Percentiles rank a stretch among this genome's conserved stretches.
Evolutionary conservation across 2,888 invertebrate genomes (phyloP).

Genomic region (Brenthis hecate): DNA sequence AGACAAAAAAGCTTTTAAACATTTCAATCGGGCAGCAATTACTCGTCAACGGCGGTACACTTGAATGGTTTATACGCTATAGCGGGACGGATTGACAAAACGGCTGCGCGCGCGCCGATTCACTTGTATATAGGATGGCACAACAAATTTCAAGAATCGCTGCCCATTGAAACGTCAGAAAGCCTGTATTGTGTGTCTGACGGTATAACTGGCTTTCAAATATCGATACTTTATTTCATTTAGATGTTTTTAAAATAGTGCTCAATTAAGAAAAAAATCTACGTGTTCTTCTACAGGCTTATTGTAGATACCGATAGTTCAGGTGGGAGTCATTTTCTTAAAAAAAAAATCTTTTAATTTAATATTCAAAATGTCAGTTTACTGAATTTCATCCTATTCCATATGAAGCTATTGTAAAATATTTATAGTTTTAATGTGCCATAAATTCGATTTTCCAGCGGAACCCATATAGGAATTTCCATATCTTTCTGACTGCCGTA

Average conservation of each 20-base stretch:
- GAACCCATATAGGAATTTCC: no score
- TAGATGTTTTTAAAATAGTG: constrained; percentile 18
- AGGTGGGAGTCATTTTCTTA: no score
- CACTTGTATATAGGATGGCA: constrained; percentile 53
- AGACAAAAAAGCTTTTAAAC: constrained; percentile 46
- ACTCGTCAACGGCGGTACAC: constrained; percentile 80
- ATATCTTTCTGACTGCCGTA: no score
- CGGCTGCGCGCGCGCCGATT: constrained; percentile 65
- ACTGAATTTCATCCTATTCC: no score
- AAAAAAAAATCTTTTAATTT: no score
- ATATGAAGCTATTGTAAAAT: no score
- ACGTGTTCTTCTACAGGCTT: no score
- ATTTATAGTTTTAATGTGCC: no score
- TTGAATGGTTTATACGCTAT: constrained; percentile 75
- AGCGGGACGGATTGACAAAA: constrained; percentile 80
- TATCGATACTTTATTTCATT: constrained; percentile 28
- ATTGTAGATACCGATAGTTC: no score
- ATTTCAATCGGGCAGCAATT: constrained; percentile 77
- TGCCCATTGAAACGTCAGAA: constrained; percentile 75
- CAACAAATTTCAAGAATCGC: constrained; percentile 75
- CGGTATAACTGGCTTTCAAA: constrained; percentile 33
- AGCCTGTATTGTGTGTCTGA: constrained; percentile 16
- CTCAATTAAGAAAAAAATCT: constrained; percentile 18
- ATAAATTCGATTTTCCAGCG: no score
- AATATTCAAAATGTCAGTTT: no score